Percentiles rank a stretch among this genome's conserved stretches.
phyloP scores from a whole-genome alignment of 2,797 vertebrate genomes.

The Sparidentex hasta region DNA sequence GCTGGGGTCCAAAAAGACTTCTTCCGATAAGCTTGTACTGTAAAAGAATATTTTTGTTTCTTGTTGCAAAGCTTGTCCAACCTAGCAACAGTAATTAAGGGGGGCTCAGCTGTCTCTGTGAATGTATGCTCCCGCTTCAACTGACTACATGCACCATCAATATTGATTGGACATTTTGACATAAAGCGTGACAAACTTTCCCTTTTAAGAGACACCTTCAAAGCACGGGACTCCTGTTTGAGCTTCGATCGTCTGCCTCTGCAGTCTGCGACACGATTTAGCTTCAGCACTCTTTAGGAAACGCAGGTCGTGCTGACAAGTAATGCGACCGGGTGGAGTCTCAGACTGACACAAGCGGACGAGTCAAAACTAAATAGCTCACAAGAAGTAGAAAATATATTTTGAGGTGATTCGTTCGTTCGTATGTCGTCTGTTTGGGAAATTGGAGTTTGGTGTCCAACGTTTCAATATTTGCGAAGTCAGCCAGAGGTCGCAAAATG shows the following conservation, averaged over 20 bases:
- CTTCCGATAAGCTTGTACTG: too few species aligned
- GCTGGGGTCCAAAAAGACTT: too few species aligned
- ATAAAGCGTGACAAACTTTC: too few species aligned
- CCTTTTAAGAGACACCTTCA: conserved; percentile 24
- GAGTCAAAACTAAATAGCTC: conserved; percentile 20
- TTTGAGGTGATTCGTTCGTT: conserved; percentile 36
- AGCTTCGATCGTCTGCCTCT: conserved; percentile 27
- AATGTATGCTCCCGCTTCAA: too few species aligned
- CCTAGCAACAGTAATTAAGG: too few species aligned
- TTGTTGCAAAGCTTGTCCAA: too few species aligned
- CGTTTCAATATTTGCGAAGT: conserved; percentile 24
- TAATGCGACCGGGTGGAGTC: not conserved
- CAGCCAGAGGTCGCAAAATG: not conserved
- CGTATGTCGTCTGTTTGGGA: conserved; percentile 23
- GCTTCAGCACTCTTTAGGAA: conserved; percentile 6
- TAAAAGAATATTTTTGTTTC: too few species aligned
- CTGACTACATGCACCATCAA: too few species aligned
- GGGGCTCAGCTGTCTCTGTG: too few species aligned
- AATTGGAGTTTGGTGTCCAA: conserved; percentile 2
- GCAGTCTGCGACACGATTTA: conserved; percentile 25
- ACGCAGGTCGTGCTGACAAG: conserved; percentile 6
- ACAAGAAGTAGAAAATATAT: conserved; percentile 25
- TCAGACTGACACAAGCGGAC: conserved; percentile 29
- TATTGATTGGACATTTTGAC: too few species aligned
- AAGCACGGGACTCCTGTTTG: conserved; percentile 22